Evolutionary conservation across 2,888 invertebrate species (phyloP), one percentile per base, ranked within the genome.

Genomic region (Rugalucina vietnamica): DNA sequence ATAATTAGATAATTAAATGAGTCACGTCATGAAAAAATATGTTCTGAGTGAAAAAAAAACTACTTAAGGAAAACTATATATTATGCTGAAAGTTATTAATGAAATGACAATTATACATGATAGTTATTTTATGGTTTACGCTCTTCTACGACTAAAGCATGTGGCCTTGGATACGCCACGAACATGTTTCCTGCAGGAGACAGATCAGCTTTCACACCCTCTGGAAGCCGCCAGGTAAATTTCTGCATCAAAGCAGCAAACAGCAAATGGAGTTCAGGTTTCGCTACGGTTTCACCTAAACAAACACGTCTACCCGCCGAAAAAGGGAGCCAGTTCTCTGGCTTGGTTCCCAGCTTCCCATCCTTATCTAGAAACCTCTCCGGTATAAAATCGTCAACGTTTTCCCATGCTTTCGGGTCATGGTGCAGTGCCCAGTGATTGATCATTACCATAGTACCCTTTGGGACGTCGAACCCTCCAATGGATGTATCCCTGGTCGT

Each of bases 371-470:
- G 77, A 76, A 91, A 91, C 73, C 91, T 79, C 70, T 88, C 89
- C 70, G 91, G 91, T 65, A 84, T 84, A 50, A 91, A 84, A 32
- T n/a, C 29, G 3, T 85, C 75, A 27, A 89, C 90, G 8, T 90
- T 82, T 37, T 81, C 76, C 91, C 91, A 91, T 32, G 84, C 43
- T n/a, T 82, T 69, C 69, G 82, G 81, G 76, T 82, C 78, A 43
- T 87, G 89, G 74, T 91, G 91, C 4, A 91, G 80, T 24, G 84
- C 69, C 90, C 90, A 90, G 32, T 89, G 79, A 73, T 88, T 88
- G 21, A 81, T 18, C 79, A 91, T 88, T n/a, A 90, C 81, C 24
- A 79, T 73, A 3, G 90, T 89, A 1, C 85, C 90, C 86, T 86
- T 84, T 12, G 91, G 90, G 1, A 91, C 83, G 2, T 54, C 81